phyloP scores from a whole-genome alignment of 1,140 invertebrate species.

The Apis laboriosa region DNA sequence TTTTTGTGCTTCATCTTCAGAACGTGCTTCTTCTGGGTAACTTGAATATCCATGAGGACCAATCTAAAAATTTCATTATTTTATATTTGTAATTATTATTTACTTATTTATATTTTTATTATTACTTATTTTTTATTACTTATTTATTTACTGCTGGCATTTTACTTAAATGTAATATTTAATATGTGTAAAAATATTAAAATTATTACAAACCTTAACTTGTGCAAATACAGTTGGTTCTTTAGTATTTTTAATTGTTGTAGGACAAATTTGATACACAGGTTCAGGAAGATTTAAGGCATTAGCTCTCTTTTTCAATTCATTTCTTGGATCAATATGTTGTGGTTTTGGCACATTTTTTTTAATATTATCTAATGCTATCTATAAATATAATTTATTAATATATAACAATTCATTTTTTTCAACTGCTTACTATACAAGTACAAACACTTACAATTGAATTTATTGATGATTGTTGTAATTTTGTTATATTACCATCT shows the following conservation, averaged over 20 bases:
- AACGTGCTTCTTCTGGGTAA: constrained; percentile 82
- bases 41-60: constrained; percentile 63
- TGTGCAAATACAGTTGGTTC: constrained; percentile 54
- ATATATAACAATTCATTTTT: background rate
- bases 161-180: background rate
- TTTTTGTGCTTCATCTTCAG: constrained; percentile 80
- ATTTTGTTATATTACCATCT: constrained; percentile 7
- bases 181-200: background rate
- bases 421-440: background rate
- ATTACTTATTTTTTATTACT: background rate
- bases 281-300: constrained; percentile 56
- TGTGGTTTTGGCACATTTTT: background rate
- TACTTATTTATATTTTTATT: background rate
- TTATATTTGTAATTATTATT: background rate
- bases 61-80: constrained; percentile 28
- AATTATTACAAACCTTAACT: constrained; percentile 69
- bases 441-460: background rate
- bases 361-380: background rate
- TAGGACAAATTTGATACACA: constrained; percentile 58
- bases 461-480: background rate
- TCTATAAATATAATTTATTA: constrained; percentile 18
- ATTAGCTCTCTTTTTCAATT: constrained; percentile 38
- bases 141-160: too few species aligned
- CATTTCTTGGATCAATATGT: constrained; percentile 56
- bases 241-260: constrained; percentile 36